A percentile compares a stretch with the other conserved stretches of the same genome.
phyloP scores from a whole-genome alignment of 2,113 vertebrate genomes.

The Odocoileus virginianus region DNA sequence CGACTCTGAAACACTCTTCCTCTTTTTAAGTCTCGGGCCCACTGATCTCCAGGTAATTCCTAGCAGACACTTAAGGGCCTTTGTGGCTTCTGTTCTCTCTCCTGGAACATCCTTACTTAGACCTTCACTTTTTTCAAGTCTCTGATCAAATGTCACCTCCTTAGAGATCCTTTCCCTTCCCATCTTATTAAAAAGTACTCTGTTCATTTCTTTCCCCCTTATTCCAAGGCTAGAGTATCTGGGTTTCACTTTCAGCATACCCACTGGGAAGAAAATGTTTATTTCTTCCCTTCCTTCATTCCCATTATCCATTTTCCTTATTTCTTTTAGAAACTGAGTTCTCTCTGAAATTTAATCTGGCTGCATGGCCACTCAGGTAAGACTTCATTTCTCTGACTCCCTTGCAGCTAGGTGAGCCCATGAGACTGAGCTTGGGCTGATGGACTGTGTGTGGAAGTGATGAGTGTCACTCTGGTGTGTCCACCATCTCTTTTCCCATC shows the following conservation, averaged over 20 bases:
- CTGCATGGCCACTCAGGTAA: too few species aligned
- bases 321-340: not conserved
- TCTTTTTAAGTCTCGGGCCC: not conserved
- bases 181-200: not conserved
- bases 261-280: not conserved
- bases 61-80: not conserved
- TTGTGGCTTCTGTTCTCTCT: not conserved
- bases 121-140: not conserved
- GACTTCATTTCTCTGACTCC: not conserved
- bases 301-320: not conserved
- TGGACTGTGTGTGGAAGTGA: not conserved
- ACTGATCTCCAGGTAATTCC: not conserved
- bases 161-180: not conserved
- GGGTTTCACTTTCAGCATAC: not conserved
- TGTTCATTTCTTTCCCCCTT: not conserved
- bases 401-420: not conserved
- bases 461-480: not conserved
- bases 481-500: not conserved
- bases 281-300: not conserved
- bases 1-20: not conserved
- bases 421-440: not conserved
- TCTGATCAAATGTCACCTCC: not conserved
- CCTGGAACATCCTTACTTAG: not conserved
- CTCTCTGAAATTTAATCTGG: not conserved
- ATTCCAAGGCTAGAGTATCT: not conserved